phyloP scores from a whole-genome alignment of 2,113 vertebrate species.

The Heloderma charlesbogerti region DNA sequence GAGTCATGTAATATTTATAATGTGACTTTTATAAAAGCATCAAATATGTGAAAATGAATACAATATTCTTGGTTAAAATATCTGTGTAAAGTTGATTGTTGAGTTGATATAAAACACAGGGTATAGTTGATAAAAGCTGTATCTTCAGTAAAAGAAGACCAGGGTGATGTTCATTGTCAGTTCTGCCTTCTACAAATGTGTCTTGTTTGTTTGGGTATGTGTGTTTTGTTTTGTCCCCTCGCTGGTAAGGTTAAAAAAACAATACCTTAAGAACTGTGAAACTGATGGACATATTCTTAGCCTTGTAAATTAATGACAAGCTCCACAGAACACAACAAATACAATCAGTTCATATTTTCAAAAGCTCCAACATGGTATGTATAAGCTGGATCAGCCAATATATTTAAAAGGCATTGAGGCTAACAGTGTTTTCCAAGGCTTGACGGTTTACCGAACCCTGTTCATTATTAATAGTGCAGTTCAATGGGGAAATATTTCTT shows the following conservation, averaged over 20 bases:
- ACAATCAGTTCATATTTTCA: conserved; percentile 20
- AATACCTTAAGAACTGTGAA: background rate
- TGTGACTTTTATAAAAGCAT: background rate
- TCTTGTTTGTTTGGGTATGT: background rate
- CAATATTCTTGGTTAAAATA: background rate
- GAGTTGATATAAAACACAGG: background rate
- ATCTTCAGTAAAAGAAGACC: background rate
- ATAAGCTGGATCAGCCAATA: conserved; percentile 20
- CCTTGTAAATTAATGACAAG: conserved; percentile 13
- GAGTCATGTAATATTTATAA: background rate
- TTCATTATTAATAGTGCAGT: conserved; percentile 38
- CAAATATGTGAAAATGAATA: background rate
- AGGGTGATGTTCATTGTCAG: background rate
- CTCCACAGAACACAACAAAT: background rate
- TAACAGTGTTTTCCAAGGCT: background rate
- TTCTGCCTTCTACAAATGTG: background rate
- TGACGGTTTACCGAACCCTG: conserved; percentile 26
- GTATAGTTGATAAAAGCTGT: background rate
- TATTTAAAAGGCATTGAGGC: conserved; percentile 23
- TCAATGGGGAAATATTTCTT: conserved; percentile 31
- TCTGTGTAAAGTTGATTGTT: background rate
- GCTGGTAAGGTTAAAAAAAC: background rate
- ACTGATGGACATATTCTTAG: conserved; percentile 9
- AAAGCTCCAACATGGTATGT: conserved; percentile 25
- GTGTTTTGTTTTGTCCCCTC: background rate